Conservation (phyloP, 1,140 invertebrate species). For the Coboldia fuscipes region DNA sequence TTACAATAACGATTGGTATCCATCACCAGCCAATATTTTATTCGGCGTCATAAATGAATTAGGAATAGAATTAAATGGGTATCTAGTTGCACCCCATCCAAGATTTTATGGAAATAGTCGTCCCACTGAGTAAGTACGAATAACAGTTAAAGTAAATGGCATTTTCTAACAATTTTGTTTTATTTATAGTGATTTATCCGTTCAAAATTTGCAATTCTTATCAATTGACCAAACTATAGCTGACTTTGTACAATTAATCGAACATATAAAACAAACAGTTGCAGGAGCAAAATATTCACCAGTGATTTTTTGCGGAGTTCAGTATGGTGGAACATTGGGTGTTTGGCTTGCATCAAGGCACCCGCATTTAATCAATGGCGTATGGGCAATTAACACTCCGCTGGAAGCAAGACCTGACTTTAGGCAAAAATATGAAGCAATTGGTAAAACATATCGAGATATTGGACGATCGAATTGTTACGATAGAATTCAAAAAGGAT, state of each 20-base stretch:
- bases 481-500: no score
- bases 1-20: background rate
- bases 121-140: conserved; percentile 25
- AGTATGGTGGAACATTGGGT: conserved; percentile 27
- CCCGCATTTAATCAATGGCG: conserved; percentile 26
- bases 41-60: conserved; percentile 7
- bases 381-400: no score
- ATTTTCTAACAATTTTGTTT: background rate
- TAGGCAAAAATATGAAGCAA: no score
- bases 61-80: conserved; percentile 26
- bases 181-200: conserved; percentile 21
- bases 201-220: conserved; percentile 37
- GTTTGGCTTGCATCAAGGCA: conserved; percentile 32
- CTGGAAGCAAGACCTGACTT: no score
- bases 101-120: conserved; percentile 43
- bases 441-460: no score
- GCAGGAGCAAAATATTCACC: background rate
- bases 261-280: conserved; percentile 3
- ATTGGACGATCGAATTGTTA: no score
- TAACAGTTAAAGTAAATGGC: no score
- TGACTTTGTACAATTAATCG: conserved; percentile 44
- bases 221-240: conserved; percentile 47
- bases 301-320: conserved; percentile 27
- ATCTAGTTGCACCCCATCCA: conserved; percentile 34
- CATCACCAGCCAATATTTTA: background rate